phyloP scores from a whole-genome alignment of 2,888 invertebrate species.

The Luperina testacea region DNA sequence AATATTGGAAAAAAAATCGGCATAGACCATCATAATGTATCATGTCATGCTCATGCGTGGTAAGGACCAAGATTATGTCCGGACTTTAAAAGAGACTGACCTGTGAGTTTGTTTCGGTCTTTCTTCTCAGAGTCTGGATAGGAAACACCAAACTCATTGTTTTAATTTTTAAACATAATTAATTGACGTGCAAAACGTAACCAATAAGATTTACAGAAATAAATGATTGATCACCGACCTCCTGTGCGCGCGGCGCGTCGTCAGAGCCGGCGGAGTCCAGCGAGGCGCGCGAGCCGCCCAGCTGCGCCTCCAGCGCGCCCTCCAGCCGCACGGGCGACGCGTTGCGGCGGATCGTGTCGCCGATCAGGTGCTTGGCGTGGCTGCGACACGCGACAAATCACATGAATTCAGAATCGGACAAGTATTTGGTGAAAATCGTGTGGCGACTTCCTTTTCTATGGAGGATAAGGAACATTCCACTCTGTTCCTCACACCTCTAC shows the following conservation, averaged over 20 bases:
- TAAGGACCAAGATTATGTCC: background rate
- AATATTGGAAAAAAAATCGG: background rate
- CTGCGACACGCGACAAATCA: slow-evolving; percentile 81
- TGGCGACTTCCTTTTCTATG: background rate
- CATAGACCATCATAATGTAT: no score
- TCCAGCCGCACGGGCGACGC: slow-evolving; percentile 96
- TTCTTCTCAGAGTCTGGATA: background rate
- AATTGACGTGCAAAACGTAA: background rate
- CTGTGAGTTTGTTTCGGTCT: background rate
- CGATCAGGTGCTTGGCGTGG: slow-evolving; percentile 97
- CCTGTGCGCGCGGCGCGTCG: slow-evolving; percentile 75
- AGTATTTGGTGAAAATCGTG: background rate
- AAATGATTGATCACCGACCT: background rate
- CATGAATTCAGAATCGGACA: background rate
- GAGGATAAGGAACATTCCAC: background rate
- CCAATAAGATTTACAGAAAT: background rate
- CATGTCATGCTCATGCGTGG: background rate
- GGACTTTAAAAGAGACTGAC: background rate
- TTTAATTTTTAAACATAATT: background rate
- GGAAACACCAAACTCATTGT: background rate
- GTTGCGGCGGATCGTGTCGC: slow-evolving; percentile 98
- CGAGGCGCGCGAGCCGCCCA: slow-evolving; percentile 94
- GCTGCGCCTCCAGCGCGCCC: slow-evolving; percentile 87
- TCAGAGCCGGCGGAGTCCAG: slow-evolving; percentile 93
- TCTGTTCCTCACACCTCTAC: background rate